phyloP scores from a whole-genome alignment of 2,888 invertebrate species.

The Eucriotettix oculatus region DNA sequence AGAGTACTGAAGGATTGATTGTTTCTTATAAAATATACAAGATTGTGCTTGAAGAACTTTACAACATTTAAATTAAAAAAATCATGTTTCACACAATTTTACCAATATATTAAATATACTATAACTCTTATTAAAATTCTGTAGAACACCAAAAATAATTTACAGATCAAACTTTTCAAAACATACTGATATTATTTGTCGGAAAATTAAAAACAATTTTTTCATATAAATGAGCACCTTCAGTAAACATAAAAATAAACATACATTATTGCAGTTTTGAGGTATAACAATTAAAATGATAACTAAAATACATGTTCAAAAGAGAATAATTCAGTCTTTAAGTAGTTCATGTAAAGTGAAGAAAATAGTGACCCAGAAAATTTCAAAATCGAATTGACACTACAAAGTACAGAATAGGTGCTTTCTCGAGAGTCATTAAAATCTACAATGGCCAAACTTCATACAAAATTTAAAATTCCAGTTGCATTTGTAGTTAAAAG shows the following conservation, averaged over 20 bases:
- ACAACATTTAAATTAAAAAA: neutral
- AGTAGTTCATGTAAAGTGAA: no score
- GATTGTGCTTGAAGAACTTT: neutral
- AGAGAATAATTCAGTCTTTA: no score
- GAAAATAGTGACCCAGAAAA: no score
- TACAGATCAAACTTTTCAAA: neutral
- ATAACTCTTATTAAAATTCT: neutral
- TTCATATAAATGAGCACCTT: neutral
- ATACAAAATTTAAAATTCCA: no score
- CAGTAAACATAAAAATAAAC: neutral
- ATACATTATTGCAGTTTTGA: neutral
- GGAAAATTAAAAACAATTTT: no score
- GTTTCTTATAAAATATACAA: slow-evolving; percentile 8
- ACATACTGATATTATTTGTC: neutral
- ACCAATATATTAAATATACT: neutral
- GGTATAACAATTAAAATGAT: no score
- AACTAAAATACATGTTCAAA: no score
- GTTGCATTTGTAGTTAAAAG: no score
- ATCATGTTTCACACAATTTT: slow-evolving; percentile 4
- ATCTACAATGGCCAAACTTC: no score
- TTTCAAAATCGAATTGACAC: no score
- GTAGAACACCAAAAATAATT: neutral
- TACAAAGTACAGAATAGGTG: no score
- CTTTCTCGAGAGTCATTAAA: no score
- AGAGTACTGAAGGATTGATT: slow-evolving; percentile 10